A percentile compares a stretch with the other conserved stretches of the same genome.
phyloP scores from a whole-genome alignment of 2,888 invertebrate genomes.

The Chesias legatella region DNA sequence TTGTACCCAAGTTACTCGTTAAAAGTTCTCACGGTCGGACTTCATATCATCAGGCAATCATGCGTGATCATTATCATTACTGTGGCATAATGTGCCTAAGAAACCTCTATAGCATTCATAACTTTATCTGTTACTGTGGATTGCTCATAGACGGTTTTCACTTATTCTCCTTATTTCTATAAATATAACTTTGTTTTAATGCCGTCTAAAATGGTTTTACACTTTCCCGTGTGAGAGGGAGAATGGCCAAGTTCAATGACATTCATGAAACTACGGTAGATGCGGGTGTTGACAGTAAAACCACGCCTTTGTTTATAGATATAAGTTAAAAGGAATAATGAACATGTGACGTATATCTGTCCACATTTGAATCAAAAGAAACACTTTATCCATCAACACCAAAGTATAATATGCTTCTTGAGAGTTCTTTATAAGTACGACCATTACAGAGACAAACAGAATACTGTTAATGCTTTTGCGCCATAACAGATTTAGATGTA shows the following conservation, averaged over 20 bases:
- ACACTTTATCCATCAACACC: slow-evolving; percentile 1
- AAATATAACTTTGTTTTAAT: slow-evolving; percentile 13
- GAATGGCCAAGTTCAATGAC: slow-evolving; percentile 18
- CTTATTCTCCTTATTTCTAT: slow-evolving; percentile 10
- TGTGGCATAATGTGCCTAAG: slow-evolving; percentile 11
- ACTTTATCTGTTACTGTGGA: slow-evolving; percentile 10
- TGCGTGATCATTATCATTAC: slow-evolving; percentile 25
- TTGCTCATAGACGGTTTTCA: slow-evolving; percentile 10
- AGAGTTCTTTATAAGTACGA: too few species aligned
- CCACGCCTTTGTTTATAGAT: slow-evolving; percentile 10
- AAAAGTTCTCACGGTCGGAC: slow-evolving; percentile 23
- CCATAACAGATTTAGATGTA: slow-evolving; percentile 4
- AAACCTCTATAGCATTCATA: slow-evolving; percentile 9
- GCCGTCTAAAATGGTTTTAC: slow-evolving; percentile 4
- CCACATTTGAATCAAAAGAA: slow-evolving; percentile 1
- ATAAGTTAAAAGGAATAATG: neutral
- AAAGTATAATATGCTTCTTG: too few species aligned
- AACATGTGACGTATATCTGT: neutral
- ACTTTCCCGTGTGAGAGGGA: neutral
- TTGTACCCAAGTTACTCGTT: neutral
- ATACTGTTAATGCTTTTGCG: too few species aligned
- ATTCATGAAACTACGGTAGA: slow-evolving; percentile 8
- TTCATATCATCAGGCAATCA: slow-evolving; percentile 19
- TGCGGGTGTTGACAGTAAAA: slow-evolving; percentile 6
- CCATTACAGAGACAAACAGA: too few species aligned